These are phyloP conservation scores for Herpailurus yagouaroundi DNA, from an alignment of 2,113 vertebrate genomes.

Conservation along the genomic window DNA sequence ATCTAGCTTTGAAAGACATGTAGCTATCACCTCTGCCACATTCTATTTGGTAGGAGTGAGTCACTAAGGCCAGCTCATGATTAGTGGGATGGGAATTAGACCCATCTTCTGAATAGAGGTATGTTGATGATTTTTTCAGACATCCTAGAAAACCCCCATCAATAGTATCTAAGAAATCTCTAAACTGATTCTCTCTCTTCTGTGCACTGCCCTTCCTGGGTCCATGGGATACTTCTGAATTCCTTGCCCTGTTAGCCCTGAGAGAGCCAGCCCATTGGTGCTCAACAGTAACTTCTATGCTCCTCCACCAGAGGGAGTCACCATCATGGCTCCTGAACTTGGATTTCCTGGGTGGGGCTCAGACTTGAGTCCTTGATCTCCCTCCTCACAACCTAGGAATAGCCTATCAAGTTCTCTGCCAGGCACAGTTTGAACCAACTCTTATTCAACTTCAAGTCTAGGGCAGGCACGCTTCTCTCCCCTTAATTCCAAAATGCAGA, in stretches of 20 bases:
- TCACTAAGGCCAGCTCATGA: not conserved
- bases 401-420: not conserved
- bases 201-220: fast-evolving
- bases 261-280: not conserved
- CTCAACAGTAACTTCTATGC: not conserved
- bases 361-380: not conserved
- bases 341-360: not conserved
- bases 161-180: not conserved
- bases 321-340: not conserved
- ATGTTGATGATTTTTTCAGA: not conserved
- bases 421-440: not conserved
- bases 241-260: not conserved
- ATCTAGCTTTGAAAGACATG: not conserved
- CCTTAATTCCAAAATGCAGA: not conserved
- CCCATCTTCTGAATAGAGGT: not conserved
- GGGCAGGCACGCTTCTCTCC: not conserved
- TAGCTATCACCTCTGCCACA: not conserved
- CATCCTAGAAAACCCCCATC: not conserved
- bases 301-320: not conserved
- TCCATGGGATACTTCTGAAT: fast-evolving
- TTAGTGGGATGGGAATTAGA: not conserved
- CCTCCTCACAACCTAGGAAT: not conserved
- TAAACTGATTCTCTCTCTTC: not conserved
- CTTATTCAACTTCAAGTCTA: not conserved
- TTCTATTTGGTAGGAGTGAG: not conserved